A percentile compares a stretch with the other conserved stretches of the same genome.
These are phyloP conservation scores for Sesia bembeciformis DNA, from an alignment of 2,888 invertebrate species.

Conservation along the genomic window DNA sequence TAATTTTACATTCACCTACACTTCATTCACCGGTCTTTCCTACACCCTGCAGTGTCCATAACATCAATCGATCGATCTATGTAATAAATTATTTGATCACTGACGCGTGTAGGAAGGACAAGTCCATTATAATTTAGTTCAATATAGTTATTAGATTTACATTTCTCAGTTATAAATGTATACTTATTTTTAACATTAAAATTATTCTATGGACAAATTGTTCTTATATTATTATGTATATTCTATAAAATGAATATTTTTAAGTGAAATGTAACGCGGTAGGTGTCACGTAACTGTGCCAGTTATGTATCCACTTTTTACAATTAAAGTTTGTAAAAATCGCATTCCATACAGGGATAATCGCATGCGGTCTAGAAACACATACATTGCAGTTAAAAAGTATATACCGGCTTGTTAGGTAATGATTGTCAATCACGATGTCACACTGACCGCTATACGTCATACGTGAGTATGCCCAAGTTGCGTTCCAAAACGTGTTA, in stretches of 20 bases:
- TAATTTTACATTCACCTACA: neutral
- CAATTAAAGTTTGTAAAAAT: conserved; percentile 12
- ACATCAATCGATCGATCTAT: neutral
- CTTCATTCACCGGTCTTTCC: neutral
- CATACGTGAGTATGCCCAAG: no score
- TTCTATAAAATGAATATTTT: conserved; percentile 35
- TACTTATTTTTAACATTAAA: conserved; percentile 32
- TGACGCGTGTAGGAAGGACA: conserved; percentile 14
- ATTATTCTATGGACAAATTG: conserved; percentile 40
- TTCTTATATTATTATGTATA: conserved; percentile 40
- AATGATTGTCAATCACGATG: no score
- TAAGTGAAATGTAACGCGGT: conserved; percentile 41
- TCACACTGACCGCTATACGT: no score
- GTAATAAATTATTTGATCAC: neutral
- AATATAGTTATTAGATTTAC: conserved; percentile 33
- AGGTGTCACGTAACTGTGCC: conserved; percentile 15
- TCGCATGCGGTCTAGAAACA: neutral
- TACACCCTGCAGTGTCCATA: neutral
- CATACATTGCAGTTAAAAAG: no score
- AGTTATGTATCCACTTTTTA: conserved; percentile 7
- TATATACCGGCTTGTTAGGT: neutral
- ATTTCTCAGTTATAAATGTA: conserved; percentile 28
- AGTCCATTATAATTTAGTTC: conserved; percentile 32
- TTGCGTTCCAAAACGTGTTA: no score
- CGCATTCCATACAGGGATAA: conserved; percentile 44